A percentile compares a stretch with the other conserved stretches of the same genome.
These are phyloP conservation scores for Ellobium chinense DNA, from an alignment of 2,888 invertebrate species.

Conservation along the genomic window DNA sequence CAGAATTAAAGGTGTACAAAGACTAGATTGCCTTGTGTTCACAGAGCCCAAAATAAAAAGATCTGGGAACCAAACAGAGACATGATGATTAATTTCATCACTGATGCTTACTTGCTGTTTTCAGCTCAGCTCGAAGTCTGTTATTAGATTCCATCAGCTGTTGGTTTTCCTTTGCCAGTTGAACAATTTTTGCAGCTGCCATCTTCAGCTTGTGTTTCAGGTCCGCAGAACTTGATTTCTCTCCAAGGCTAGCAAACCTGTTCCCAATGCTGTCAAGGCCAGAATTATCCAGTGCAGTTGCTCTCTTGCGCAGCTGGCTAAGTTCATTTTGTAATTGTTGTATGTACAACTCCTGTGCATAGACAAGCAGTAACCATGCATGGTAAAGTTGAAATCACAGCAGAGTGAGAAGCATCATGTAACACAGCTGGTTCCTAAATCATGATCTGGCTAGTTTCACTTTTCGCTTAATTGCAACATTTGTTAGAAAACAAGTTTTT, in stretches of 20 bases:
- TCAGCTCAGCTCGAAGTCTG: constrained; percentile 73
- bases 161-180: constrained; percentile 75
- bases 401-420: too few relatives aligned
- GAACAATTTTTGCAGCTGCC: constrained; percentile 74
- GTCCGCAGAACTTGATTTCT: constrained; percentile 52
- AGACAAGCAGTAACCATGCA: too few relatives aligned
- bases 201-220: constrained; percentile 68
- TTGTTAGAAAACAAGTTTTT: too few relatives aligned
- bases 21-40: too few relatives aligned
- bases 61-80: too few relatives aligned
- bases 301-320: constrained; percentile 58
- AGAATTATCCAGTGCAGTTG: constrained; percentile 45
- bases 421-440: too few relatives aligned
- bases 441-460: too few relatives aligned
- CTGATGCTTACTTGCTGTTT: constrained; percentile 58
- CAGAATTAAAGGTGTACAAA: too few relatives aligned
- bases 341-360: constrained; percentile 77
- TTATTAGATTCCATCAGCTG: constrained; percentile 77
- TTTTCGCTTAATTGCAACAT: too few relatives aligned
- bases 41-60: too few relatives aligned
- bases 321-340: constrained; percentile 78
- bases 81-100: too few relatives aligned
- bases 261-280: not conserved
- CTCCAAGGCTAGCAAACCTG: constrained; percentile 25
- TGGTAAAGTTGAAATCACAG: too few relatives aligned